Conservation (phyloP, 1,140 invertebrate genomes). For the Drosophila littoralis region DNA sequence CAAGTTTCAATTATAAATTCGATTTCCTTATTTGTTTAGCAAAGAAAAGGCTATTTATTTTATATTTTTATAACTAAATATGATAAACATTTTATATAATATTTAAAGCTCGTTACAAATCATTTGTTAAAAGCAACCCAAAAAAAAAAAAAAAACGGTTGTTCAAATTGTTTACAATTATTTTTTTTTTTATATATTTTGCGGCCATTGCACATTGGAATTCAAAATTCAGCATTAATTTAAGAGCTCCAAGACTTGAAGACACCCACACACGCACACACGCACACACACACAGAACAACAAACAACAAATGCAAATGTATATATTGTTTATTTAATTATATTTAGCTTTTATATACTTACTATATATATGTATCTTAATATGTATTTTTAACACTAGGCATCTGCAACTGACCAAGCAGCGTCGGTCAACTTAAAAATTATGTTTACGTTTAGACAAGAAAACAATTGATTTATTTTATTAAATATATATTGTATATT, state of each 20-base stretch:
- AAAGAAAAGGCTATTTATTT: slow-evolving; percentile 79
- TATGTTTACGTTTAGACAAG: slow-evolving; percentile 52
- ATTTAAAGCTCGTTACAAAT: slow-evolving; percentile 6
- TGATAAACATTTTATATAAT: slow-evolving; percentile 33
- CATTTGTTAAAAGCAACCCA: slow-evolving; percentile 42
- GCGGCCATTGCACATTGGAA: slow-evolving; percentile 78
- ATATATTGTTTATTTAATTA: slow-evolving; percentile 81
- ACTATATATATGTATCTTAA: slow-evolving; percentile 31
- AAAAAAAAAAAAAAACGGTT: slow-evolving; percentile 33
- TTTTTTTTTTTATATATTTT: slow-evolving; percentile 33
- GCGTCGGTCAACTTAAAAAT: slow-evolving; percentile 58
- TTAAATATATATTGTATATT: slow-evolving; percentile 58
- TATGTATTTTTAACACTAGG: slow-evolving; percentile 25
- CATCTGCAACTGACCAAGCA: slow-evolving; percentile 42
- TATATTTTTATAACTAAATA: slow-evolving; percentile 11
- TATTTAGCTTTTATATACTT: slow-evolving; percentile 23
- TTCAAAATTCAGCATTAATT: slow-evolving; percentile 70
- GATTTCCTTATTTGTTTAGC: slow-evolving; percentile 66
- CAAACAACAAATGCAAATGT: slow-evolving; percentile 53
- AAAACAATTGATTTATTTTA: slow-evolving; percentile 70
- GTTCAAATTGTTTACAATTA: slow-evolving; percentile 40
- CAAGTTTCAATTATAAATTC: slow-evolving; percentile 27
- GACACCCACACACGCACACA: slow-evolving; percentile 47
- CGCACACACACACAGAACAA: slow-evolving; percentile 31
- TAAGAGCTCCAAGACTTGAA: slow-evolving; percentile 80